Base-by-base conservation (phyloP, 64 coral and sea anemone genomes). In the Astreopora myriophthalma region DNA sequence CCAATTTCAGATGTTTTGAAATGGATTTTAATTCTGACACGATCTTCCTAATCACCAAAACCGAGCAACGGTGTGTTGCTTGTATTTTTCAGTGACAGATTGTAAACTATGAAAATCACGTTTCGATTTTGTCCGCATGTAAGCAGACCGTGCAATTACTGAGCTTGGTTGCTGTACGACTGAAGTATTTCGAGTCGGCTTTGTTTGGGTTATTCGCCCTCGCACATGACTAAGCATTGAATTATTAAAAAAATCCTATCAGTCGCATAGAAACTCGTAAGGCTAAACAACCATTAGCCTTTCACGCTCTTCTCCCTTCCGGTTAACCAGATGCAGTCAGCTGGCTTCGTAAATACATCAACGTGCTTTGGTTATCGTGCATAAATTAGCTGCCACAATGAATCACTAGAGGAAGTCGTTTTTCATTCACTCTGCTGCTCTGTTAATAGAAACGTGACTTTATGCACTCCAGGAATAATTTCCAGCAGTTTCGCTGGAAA, bases 281-380 rank as follows among this genome's bases (percentile, higher is more conserved):
- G 8, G 62, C 22, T 66, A 66, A 66, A 66, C 25, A 28, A 70
- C 9, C 67, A 25, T 31, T 70, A 7, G 22, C 4, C 9, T 16
- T 33, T 0, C 8, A 32, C 27, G 29, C 11, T 70, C 4, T 30
- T 32, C 10, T 2, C 32, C 34, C 76, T 34, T 80, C 76, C 76
- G 76, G 27, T 34, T 26, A 31, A 60, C 16, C 48, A 60, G 76
- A 48, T 80, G 76, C 16, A 60, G 76, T 58, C 76, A 80, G 48
- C 76, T 80, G 76, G 76, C 26, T 78, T 52, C 52, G 37, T 30
- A 13, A 52, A 78, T 32, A 17, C 42, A 78, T 78, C 52, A 52
- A 40, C 44, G 44, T 78, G 42, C 19, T 31, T 46, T 40, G 48
- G 25, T 51, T 78, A 49, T 10, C 76, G 48, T 32, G 76, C 28